These are phyloP conservation scores for Lathamus discolor DNA, from an alignment of 2,113 vertebrate species.

Conservation along the genomic window DNA sequence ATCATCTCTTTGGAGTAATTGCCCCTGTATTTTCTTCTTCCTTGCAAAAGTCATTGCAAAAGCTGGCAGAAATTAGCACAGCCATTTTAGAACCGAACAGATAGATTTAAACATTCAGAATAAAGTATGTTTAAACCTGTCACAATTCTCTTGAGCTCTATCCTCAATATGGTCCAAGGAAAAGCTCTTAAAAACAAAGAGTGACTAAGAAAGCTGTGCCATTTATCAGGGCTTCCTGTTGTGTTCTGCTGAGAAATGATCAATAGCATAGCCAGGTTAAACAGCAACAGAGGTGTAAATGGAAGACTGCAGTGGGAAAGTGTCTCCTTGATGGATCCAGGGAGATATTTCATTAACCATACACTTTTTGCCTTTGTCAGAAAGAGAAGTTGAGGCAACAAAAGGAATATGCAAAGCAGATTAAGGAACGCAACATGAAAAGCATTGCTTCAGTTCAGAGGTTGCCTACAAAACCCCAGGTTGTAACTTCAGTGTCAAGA, in stretches of 20 bases:
- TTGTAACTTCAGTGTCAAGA: neutral
- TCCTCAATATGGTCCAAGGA: neutral
- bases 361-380: constrained; percentile 64
- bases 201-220: neutral
- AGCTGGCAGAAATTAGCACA: neutral
- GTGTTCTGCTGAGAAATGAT: neutral
- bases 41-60: neutral
- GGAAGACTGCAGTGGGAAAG: neutral
- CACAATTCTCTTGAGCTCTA: neutral
- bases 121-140: neutral
- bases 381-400: constrained; percentile 84
- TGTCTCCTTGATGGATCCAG: neutral
- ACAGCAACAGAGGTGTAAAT: neutral
- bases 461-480: constrained; percentile 62
- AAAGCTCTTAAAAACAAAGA: constrained; percentile 21
- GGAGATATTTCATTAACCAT: neutral
- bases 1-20: neutral
- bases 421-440: constrained; percentile 85
- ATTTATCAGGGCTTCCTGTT: neutral
- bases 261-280: neutral
- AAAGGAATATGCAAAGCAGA: constrained; percentile 85
- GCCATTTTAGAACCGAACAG: neutral
- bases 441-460: constrained; percentile 61
- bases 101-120: neutral
- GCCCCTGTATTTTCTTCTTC: neutral